Evolutionary conservation across 1,140 invertebrate species (phyloP), one percentile per base, ranked within the genome.

Genomic region (Tribolium castaneum): DNA sequence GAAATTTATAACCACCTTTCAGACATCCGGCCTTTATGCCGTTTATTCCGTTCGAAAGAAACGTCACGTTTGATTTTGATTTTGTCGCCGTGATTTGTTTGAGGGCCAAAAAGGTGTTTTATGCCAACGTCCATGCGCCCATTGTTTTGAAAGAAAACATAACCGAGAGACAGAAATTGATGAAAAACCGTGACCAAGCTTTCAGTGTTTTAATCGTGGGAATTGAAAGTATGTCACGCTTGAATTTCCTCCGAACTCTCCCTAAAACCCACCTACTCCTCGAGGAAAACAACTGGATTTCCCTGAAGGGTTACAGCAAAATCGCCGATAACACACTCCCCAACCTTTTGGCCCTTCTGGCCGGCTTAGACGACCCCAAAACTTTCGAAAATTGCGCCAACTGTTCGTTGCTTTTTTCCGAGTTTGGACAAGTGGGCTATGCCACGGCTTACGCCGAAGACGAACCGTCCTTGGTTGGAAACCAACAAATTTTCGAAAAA

Each of bases 321-420:
- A 88, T 92, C 79, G 94, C 90, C 3, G 94, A 94, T 80, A 95
- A 96, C 80, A 96, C 94, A 0, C 95, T 94, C 85, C 94, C 94
- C 0, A 96, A 96, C 86, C 84, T 96, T 19, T 93, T 96, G 89
- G 92, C 94, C 0, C 85, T 94, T 5, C 86, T 96, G 30, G 93
- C 92, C 2, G 95, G 95, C 2, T 87, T 90, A 49, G 91, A 87
- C 84, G 82, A 87, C 56, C 80, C 82, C 6, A 87, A 88, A 79
- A 86, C 89, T 6, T 84, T 88, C 72, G 73, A 85, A 12, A 84
- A 87, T 80, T 93, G 92, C 81, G 86, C 87, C 0, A 87, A 86
- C 1, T 93, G 92, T 81, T 89, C 90, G 2, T 89, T 93, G 70
- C 85, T 93, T 2, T 94, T 92, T 92, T 89, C 90, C 50, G 85